Conservation (phyloP, 2,113 vertebrate species). For the Peromyscus californicus region DNA sequence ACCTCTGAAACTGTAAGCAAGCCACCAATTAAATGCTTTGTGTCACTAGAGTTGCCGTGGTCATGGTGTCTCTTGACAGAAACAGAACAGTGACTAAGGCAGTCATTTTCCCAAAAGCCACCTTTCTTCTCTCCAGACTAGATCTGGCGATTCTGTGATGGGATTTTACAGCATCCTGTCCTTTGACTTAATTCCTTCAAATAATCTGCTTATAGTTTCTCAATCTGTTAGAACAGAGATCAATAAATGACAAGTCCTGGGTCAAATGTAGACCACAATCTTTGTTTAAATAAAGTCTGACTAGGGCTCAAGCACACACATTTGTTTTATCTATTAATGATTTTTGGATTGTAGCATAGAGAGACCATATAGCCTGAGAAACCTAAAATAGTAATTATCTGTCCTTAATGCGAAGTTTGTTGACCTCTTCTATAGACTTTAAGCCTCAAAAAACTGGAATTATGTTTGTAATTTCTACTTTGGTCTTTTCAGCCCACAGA, state of each 20-base stretch:
- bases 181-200: slow-evolving; percentile 60
- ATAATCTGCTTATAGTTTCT: slow-evolving; percentile 3
- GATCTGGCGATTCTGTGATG: background rate
- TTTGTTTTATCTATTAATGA: background rate
- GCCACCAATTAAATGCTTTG: background rate
- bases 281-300: slow-evolving; percentile 62
- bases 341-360: slow-evolving; percentile 1
- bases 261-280: background rate
- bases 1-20: background rate
- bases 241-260: background rate
- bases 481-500: slow-evolving; percentile 4
- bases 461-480: slow-evolving; percentile 25
- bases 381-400: slow-evolving; percentile 19
- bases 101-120: slow-evolving; percentile 38
- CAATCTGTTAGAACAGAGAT: background rate
- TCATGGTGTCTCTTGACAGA: background rate
- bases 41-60: background rate
- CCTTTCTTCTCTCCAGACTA: slow-evolving; percentile 31
- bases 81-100: background rate
- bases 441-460: slow-evolving; percentile 24
- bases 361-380: background rate
- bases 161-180: background rate
- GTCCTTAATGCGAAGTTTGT: slow-evolving; percentile 24
- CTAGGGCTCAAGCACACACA: background rate
- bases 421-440: background rate